Evolutionary conservation across 2,113 vertebrate species (phyloP).

Genomic region (Spea multiplicata): DNA sequence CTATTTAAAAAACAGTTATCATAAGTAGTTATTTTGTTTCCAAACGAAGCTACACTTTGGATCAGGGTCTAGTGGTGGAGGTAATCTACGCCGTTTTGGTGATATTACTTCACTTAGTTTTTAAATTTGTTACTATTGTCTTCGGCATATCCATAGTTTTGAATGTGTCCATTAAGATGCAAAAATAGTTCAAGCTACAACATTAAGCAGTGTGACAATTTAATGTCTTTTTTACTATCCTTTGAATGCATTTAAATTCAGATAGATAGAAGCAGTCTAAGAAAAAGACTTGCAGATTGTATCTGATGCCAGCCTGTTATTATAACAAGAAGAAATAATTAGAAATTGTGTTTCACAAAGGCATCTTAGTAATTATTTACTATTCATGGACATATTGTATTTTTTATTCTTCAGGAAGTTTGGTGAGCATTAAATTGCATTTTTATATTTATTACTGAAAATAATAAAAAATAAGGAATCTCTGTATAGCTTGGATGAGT

Average conservation of each 20-base stretch:
- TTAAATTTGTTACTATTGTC: too few species aligned
- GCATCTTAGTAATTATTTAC: constrained; percentile 21
- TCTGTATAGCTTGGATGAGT: neutral
- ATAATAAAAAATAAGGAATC: neutral
- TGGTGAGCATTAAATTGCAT: too few species aligned
- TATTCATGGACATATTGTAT: constrained; percentile 2
- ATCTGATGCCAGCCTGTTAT: constrained; percentile 42
- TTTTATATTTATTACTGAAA: neutral
- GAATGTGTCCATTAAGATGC: constrained; percentile 17
- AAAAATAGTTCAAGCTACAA: neutral
- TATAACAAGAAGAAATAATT: constrained; percentile 48
- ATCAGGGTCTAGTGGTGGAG: too few species aligned
- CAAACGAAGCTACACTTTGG: too few species aligned
- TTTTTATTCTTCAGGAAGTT: constrained; percentile 21
- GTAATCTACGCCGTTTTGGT: too few species aligned
- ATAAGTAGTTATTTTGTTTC: too few species aligned
- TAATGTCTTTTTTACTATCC: constrained; percentile 48
- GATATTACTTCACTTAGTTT: too few species aligned
- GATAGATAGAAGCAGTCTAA: constrained; percentile 52
- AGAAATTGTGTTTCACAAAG: constrained; percentile 16
- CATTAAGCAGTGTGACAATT: constrained; percentile 51
- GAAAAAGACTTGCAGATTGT: constrained; percentile 35
- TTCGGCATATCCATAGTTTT: neutral
- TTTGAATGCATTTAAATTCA: constrained; percentile 45
- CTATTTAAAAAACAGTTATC: too few species aligned